Evolutionary conservation across 1,140 invertebrate species (phyloP), one percentile per base, ranked within the genome.

Genomic region (Diploscapter pachys): DNA sequence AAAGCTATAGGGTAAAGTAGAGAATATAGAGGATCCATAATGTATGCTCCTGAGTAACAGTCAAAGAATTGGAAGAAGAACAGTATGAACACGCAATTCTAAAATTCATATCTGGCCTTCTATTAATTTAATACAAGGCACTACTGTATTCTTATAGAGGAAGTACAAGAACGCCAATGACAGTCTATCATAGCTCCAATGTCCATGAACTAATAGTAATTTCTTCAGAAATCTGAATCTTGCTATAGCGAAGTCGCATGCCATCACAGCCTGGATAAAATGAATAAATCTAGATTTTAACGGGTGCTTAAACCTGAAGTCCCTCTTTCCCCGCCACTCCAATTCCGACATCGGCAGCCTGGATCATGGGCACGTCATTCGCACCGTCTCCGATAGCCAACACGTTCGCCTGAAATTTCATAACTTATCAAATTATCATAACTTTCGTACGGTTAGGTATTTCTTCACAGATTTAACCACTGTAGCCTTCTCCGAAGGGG

Each of bases 281-380:
- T 31, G 31, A 31, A 31, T 31, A 31, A 31, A 31, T 31, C 31
- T 0, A 0, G 31, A 31, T 31, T 31, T 31, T 31, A 31, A 31
- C 31, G 31, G 31, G 31, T 31, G 31, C 31, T 31, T 31, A 31
- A 31, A 31, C 31, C 31, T 31, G 31, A 31, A 31, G 31, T 72
- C 80, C 80, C 70, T 81, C 80, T 49, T 73, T 73, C 63, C 80
- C 80, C 8, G 62, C 61, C 48, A 81, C 78, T 53, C 80, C 80
- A 68, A 81, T 94, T n/a, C 96, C 96, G 78, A 98, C 96, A 85
- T 99, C 94, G 9, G 96, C 96, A 83, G 93, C 93, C 91, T 98
- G 98, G 78, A 99, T 98, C 96, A 99, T 99, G 55, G 94, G 96
- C 53, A 99, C 96, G 87, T 99, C 96, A 86, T 99, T 99, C 71